Base-by-base conservation (phyloP, 2,113 vertebrate species). In the Podiceps cristatus region DNA sequence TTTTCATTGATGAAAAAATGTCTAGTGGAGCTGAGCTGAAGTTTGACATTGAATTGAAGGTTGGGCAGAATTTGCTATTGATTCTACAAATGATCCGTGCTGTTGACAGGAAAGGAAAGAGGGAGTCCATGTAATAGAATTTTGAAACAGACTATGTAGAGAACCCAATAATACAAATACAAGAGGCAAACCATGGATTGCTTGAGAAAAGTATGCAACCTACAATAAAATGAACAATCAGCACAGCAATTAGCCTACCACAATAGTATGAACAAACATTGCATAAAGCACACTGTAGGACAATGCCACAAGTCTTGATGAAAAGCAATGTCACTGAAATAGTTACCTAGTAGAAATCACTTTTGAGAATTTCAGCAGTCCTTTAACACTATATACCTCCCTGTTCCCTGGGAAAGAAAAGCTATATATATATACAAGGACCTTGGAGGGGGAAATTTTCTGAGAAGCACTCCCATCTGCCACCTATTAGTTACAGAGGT, bases 261-360 rank as follows among this genome's bases (percentile, higher is more conserved):
- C 27, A 50, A 45, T 8, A 63, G 20, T 11, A 23, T 33, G 42
- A 86, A 71, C 19, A 71, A 69, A 19, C 4, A 67, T 4, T 74
- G 42, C 3, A 3, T 18, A 87, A 77, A 0, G 1, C 8, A 49
- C 0, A 0, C 13, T 76, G 44, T 8, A 47, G 56, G 28, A 47
- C 19, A n/a, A 15, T 29, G 40, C 20, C 10, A 17, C 13, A 37
- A 72, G 18, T 5, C 40, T 52, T 25, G 23, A 76, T 60, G 31
- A 42, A 79, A 88, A 91, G 10, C 10, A 40, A 5, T 4, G 16
- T 5, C 17, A 52, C 2, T 44, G 33, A 67, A 64, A 73, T 20
- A 4, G 7, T 55, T 22, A 10, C 7, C 4, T 27, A 52, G 11
- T 4, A 78, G 78, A 82, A 82, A 73, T 6, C 14, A 31, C 13